Conservation (phyloP, 1,140 invertebrate genomes). For the Drosophila nannoptera region DNA sequence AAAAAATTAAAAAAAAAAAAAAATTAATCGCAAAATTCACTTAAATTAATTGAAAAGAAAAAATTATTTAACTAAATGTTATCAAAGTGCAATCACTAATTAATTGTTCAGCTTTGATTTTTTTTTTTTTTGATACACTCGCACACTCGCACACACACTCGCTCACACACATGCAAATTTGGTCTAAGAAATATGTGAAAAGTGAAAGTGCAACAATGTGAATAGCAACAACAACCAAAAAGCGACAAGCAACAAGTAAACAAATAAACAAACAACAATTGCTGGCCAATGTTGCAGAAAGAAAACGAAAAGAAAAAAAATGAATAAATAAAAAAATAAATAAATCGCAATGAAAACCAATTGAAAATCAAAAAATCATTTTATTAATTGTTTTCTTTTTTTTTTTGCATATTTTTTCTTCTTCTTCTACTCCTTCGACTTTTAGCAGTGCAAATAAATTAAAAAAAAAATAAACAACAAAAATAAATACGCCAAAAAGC, state of each 20-base stretch:
- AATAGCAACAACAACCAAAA: conserved; percentile 15
- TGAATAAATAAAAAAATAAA: too few relatives aligned
- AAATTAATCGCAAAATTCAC: background rate
- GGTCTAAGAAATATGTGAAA: conserved; percentile 58
- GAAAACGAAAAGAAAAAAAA: too few relatives aligned
- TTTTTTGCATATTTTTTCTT: conserved; percentile 30
- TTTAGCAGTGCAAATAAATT: conserved; percentile 63
- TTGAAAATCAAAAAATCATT: conserved; percentile 27
- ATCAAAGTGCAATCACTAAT: conserved; percentile 4
- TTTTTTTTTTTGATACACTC: conserved; percentile 22
- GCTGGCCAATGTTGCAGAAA: conserved; percentile 13
- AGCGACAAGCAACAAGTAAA: conserved; percentile 11
- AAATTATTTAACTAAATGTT: background rate
- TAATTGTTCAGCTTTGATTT: conserved; percentile 1
- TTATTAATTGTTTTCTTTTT: conserved; percentile 5
- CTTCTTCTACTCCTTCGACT: conserved; percentile 50
- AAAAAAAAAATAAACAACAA: conserved; percentile 26
- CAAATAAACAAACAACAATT: conserved; percentile 12
- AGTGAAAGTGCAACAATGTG: conserved; percentile 71
- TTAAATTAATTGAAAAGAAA: background rate
- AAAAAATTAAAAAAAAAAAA: conserved; percentile 16
- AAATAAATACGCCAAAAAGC: background rate
- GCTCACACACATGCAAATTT: conserved; percentile 23
- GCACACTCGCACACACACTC: conserved; percentile 4
- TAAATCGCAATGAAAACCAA: too few relatives aligned